Conservation (phyloP, 2,888 invertebrate species). For the Synanthedon tipuliformis region DNA sequence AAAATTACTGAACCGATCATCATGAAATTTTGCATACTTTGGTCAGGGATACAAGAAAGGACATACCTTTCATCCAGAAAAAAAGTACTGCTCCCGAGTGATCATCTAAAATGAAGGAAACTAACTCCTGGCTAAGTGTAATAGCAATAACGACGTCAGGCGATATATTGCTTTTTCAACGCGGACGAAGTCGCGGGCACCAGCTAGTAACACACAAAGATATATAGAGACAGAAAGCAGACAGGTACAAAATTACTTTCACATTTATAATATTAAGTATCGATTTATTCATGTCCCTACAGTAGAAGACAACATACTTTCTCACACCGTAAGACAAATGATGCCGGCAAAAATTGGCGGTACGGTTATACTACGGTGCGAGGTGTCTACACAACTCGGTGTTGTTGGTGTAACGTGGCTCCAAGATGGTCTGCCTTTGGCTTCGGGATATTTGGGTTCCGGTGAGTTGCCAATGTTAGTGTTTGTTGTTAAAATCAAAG, state of each 20-base stretch:
- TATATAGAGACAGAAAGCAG: too few species aligned
- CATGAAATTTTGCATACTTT: too few species aligned
- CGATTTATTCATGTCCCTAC: constrained; percentile 2
- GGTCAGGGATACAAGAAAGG: too few species aligned
- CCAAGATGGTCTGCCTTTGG: constrained; percentile 51
- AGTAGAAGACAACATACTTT: constrained; percentile 55
- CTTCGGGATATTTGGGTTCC: constrained; percentile 44
- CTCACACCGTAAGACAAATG: constrained; percentile 45
- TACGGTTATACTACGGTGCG: constrained; percentile 48
- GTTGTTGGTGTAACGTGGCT: constrained; percentile 51
- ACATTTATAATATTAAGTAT: background rate
- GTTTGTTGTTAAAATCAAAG: background rate
- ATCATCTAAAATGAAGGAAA: too few species aligned
- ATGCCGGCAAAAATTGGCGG: constrained; percentile 52
- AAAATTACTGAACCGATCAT: too few species aligned
- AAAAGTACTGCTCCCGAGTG: too few species aligned
- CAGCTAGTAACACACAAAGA: too few species aligned
- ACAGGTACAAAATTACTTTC: background rate
- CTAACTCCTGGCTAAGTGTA: too few species aligned
- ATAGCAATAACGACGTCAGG: too few species aligned
- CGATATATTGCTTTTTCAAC: too few species aligned
- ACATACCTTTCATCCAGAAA: too few species aligned
- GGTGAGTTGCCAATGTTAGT: constrained; percentile 23
- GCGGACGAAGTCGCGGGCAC: too few species aligned
- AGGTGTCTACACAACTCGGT: constrained; percentile 50